Percentiles rank a stretch among this genome's conserved stretches.
These are phyloP conservation scores for Pseudomyrmex dendroicus DNA, from an alignment of 1,140 invertebrate genomes.

Conservation along the genomic window DNA sequence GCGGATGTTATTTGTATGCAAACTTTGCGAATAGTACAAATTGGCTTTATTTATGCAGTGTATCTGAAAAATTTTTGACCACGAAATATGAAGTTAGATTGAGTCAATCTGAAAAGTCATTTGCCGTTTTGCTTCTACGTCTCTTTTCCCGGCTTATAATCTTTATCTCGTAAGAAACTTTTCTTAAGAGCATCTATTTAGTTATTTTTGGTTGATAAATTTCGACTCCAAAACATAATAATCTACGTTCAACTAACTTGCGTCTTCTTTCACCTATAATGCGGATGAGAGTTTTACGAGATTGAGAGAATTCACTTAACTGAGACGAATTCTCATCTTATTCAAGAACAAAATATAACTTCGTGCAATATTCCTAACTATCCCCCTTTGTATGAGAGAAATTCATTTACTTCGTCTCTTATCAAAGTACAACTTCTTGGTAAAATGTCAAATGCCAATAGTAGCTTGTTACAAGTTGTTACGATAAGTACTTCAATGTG, in stretches of 20 bases:
- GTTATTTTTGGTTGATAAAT: neutral
- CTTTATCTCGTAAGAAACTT: neutral
- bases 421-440: slow-evolving; percentile 16
- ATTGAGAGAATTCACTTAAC: slow-evolving; percentile 7
- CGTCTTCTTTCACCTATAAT: neutral
- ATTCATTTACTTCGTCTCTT: slow-evolving; percentile 27
- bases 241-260: slow-evolving; percentile 10
- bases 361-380: neutral
- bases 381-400: neutral
- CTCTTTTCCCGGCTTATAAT: neutral
- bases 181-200: neutral
- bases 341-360: slow-evolving; percentile 27
- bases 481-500: neutral
- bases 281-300: neutral
- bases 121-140: too few species aligned
- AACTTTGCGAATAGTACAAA: slow-evolving; percentile 29
- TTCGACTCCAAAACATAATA: neutral
- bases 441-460: slow-evolving; percentile 29
- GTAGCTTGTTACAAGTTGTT: slow-evolving; percentile 16
- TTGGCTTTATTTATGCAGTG: slow-evolving; percentile 1
- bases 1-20: neutral
- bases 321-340: slow-evolving; percentile 6
- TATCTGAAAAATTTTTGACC: too few species aligned
- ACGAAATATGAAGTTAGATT: too few species aligned
- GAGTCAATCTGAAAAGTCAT: too few species aligned